Base-by-base conservation (phyloP, 2,797 vertebrate genomes). In the Ceryle rudis region DNA sequence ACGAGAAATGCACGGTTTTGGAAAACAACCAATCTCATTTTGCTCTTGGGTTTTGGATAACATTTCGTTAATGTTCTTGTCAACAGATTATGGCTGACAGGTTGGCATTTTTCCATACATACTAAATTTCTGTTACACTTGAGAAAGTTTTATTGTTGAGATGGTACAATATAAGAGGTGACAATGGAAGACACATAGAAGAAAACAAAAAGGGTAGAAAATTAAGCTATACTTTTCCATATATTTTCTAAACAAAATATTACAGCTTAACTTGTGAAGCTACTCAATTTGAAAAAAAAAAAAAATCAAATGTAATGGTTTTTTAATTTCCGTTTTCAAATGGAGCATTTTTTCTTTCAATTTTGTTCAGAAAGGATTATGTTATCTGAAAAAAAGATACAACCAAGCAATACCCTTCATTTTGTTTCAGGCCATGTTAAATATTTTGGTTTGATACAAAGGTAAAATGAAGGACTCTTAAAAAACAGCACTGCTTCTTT, bases 11-110 rank as follows among this genome's bases (percentile, higher is more conserved):
- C 25, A 46, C 4, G 49, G 35, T 77, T 91, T 67, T 82, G 57
- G 64, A 89, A 89, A 77, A 94, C n/a, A 84, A 55, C 39, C 89
- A 67, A 55, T 89, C 78, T 37, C 11, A 57, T 89, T 92, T 93
- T 92, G 13, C 13, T 90, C 64, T 85, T 86, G 64, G 47, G 21
- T 89, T 93, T 85, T 49, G 37, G 39, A 44, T 82, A 93, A 42
- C 2, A 1, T 84, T 81, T 91, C 89, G 22, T 5, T 52, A 84
- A 58, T 15, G 8, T 61, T 85, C 70, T 71, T 70, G 31, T 84
- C 37, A 91, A 65, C 35, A 80, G 52, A 77, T 77, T 81, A 85
- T 33, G 80, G 60, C 33, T 81, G 41, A 78, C 14, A 67, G 20
- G 37, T 58, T 90, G 62, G 22, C 14, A 2, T n/a, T 88, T 33